Conservation (phyloP, 2,888 invertebrate genomes). For the Eurytoma adleriae region DNA sequence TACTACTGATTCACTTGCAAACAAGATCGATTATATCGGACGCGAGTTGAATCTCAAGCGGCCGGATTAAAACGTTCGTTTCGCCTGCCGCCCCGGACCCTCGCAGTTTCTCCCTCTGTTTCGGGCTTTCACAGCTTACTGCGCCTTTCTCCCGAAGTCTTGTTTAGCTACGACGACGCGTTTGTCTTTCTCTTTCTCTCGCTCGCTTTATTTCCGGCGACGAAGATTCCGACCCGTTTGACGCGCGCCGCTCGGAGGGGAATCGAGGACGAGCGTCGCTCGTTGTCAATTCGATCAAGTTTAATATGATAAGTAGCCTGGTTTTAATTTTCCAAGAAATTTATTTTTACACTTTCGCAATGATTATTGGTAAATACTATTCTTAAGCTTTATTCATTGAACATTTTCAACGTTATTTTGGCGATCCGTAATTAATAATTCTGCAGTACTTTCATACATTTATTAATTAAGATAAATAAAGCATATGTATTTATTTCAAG, state of each 20-base stretch:
- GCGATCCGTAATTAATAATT: no score
- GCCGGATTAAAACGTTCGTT: conserved; percentile 63
- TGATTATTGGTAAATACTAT: no score
- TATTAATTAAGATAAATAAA: no score
- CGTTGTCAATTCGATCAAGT: no score
- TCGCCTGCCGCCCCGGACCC: conserved; percentile 35
- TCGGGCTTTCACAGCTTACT: not conserved
- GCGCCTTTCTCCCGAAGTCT: conserved; percentile 27
- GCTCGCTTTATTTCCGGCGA: not conserved
- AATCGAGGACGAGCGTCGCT: no score
- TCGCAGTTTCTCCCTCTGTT: conserved; percentile 34
- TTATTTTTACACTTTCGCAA: no score
- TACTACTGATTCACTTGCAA: conserved; percentile 67
- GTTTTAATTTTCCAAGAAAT: no score
- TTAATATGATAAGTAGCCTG: no score
- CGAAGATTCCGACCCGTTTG: not conserved
- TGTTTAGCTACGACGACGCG: conserved; percentile 16
- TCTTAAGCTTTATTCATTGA: no score
- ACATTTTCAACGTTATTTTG: no score
- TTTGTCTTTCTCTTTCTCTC: not conserved
- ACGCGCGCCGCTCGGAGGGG: conserved; percentile 2
- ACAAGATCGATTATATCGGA: conserved; percentile 70
- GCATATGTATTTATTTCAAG: no score
- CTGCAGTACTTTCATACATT: no score
- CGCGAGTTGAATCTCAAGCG: conserved; percentile 65